phyloP scores from a whole-genome alignment of 2,888 invertebrate genomes.

The Sarcophaga rosellei region DNA sequence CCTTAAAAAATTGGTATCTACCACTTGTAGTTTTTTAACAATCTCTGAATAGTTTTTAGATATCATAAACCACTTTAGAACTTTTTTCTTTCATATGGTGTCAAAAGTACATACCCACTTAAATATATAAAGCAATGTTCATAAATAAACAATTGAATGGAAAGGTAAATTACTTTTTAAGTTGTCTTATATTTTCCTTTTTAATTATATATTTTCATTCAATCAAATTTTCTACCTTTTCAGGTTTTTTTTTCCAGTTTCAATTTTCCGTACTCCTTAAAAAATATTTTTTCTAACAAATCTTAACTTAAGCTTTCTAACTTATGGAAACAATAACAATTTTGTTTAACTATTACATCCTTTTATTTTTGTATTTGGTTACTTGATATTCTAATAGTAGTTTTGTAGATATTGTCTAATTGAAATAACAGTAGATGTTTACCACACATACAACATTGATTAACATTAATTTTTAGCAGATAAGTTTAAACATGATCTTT shows the following conservation, averaged over 20 bases:
- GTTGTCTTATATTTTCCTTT: conserved; percentile 43
- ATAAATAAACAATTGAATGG: conserved; percentile 12
- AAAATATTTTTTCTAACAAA: conserved; percentile 49
- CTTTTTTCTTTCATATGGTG: neutral
- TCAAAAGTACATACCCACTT: neutral
- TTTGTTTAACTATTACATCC: conserved; percentile 38
- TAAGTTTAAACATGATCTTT: conserved; percentile 42
- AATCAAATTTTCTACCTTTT: conserved; percentile 65
- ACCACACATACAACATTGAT: neutral
- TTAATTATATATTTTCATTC: conserved; percentile 62
- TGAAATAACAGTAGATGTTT: neutral
- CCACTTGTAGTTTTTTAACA: neutral
- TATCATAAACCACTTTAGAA: conserved; percentile 8
- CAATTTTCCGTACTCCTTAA: conserved; percentile 41
- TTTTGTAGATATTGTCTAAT: conserved; percentile 1
- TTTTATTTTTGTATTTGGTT: conserved; percentile 21
- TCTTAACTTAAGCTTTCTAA: conserved; percentile 51
- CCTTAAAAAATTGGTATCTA: neutral
- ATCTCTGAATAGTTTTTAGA: neutral
- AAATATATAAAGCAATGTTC: conserved; percentile 10
- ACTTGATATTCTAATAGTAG: conserved; percentile 50
- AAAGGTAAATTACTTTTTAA: conserved; percentile 55
- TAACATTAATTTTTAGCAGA: conserved; percentile 26
- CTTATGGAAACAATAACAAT: conserved; percentile 30
- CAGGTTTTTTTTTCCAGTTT: conserved; percentile 61